Evolutionary conservation across 2,888 invertebrate species (phyloP).

Genomic region (Molanna angustata): DNA sequence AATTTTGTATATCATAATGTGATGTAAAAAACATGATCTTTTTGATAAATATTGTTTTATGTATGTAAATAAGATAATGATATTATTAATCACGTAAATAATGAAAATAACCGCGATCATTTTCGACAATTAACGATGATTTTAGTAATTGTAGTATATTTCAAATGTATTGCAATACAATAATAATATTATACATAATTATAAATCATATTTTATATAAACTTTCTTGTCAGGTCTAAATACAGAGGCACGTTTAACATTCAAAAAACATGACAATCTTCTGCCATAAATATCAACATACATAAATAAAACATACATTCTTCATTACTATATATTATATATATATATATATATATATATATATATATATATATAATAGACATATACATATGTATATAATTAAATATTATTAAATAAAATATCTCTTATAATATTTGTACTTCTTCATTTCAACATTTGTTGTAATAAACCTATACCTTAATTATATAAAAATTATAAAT

Average conservation of each 20-base stretch:
- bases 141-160: too few relatives aligned
- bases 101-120: too few relatives aligned
- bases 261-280: conserved; percentile 13
- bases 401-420: conserved; percentile 22
- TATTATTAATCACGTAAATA: too few relatives aligned
- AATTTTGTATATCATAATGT: too few relatives aligned
- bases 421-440: conserved; percentile 26
- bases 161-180: too few relatives aligned
- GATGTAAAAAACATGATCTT: too few relatives aligned
- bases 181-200: conserved; percentile 5
- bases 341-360: conserved; percentile 10
- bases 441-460: conserved; percentile 16
- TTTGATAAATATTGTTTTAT: too few relatives aligned
- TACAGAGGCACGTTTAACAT: conserved; percentile 24
- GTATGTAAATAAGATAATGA: too few relatives aligned
- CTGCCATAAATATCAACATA: conserved; percentile 6
- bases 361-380: too few relatives aligned
- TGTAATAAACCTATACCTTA: conserved; percentile 15
- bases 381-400: too few relatives aligned
- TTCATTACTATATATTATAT: conserved; percentile 14
- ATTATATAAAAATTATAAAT: conserved; percentile 18
- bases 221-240: conserved; percentile 18
- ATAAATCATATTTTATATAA: conserved; percentile 4
- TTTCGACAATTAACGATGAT: too few relatives aligned
- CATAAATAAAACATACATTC: conserved; percentile 12